These are phyloP conservation scores for Cerastoderma edule DNA, from an alignment of 2,888 invertebrate species.

Conservation along the genomic window DNA sequence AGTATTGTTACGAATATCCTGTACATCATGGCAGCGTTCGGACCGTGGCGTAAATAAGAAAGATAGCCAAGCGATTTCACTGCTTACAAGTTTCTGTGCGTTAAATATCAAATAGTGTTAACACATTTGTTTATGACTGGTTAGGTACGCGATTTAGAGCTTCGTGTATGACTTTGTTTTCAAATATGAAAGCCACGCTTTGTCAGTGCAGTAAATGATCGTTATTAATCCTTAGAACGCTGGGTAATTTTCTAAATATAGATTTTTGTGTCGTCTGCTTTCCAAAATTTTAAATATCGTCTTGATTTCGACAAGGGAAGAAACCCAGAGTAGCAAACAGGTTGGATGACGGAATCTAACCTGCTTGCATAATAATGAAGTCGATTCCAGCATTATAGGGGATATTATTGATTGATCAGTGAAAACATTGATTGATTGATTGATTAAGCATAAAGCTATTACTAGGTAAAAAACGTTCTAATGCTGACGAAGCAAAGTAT, in stretches of 20 bases:
- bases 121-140: conserved; percentile 10
- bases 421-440: no score
- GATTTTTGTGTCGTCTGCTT: no score
- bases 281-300: no score
- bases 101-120: conserved; percentile 2
- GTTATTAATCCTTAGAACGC: background rate
- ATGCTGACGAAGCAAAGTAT: no score
- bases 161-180: background rate
- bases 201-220: background rate
- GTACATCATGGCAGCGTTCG: conserved; percentile 12
- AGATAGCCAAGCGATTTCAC: conserved; percentile 12
- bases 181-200: background rate
- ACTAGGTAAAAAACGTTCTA: no score
- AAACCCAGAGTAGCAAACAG: no score
- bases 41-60: background rate
- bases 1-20: conserved; percentile 15
- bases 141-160: conserved; percentile 8
- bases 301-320: no score
- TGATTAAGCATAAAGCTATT: no score
- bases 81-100: conserved; percentile 5
- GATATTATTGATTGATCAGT: no score
- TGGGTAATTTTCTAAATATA: background rate
- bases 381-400: no score
- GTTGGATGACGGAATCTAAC: no score
- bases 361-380: no score